phyloP scores from a whole-genome alignment of 2,113 vertebrate genomes.

The Otis tarda region DNA sequence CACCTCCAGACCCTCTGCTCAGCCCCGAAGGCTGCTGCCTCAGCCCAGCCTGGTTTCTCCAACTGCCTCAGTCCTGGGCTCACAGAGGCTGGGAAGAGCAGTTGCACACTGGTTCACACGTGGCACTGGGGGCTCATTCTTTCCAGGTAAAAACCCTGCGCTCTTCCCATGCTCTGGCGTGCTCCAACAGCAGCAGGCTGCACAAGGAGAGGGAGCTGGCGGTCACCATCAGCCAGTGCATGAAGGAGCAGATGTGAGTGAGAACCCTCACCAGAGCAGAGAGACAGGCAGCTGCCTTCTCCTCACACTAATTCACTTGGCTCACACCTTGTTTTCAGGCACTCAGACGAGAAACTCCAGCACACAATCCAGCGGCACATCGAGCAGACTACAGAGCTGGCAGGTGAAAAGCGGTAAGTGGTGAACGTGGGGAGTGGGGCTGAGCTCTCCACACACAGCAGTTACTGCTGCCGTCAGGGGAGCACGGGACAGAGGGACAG shows the following conservation, averaged over 20 bases:
- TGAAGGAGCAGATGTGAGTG: conserved; percentile 76
- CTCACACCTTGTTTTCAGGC: conserved; percentile 59
- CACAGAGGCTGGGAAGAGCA: not conserved
- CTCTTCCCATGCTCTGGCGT: conserved; percentile 5
- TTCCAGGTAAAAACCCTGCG: conserved; percentile 57
- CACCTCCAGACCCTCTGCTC: not conserved
- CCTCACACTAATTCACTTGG: not conserved
- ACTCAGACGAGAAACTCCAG: conserved; percentile 74
- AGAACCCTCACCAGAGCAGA: too few relatives aligned
- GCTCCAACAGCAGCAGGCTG: conserved; percentile 40
- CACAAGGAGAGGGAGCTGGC: conserved; percentile 72
- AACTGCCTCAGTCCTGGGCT: not conserved
- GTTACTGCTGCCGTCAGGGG: not conserved
- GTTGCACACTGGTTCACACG: not conserved
- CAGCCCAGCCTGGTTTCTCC: not conserved
- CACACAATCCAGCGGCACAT: conserved; percentile 77
- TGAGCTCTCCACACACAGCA: not conserved
- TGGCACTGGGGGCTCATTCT: not conserved
- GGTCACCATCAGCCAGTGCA: conserved; percentile 72
- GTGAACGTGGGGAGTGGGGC: not conserved
- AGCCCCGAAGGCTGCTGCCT: not conserved
- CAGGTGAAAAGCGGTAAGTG: conserved; percentile 77
- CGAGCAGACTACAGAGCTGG: conserved; percentile 75
- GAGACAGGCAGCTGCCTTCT: not conserved
- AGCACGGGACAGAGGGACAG: not conserved